phyloP scores from a whole-genome alignment of 2,888 invertebrate species.

The Iselma pallidipennis region DNA sequence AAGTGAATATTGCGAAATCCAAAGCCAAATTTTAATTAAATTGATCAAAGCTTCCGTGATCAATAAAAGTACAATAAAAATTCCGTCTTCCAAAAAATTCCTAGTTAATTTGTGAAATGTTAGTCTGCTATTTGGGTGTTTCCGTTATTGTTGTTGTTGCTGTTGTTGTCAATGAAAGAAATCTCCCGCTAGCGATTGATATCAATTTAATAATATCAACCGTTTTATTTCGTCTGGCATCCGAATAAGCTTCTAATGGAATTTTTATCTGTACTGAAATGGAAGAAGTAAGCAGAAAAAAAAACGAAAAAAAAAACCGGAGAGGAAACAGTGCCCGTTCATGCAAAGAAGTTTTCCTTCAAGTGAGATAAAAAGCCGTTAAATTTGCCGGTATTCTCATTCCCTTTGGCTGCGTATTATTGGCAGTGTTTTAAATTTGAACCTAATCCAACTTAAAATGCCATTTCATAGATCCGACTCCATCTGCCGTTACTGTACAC shows the following conservation, averaged over 20 bases:
- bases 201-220: background rate
- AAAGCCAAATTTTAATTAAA: background rate
- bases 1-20: background rate
- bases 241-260: constrained; percentile 20
- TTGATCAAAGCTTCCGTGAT: no score
- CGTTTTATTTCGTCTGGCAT: constrained; percentile 17
- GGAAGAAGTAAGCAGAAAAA: constrained; percentile 27
- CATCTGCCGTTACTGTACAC: constrained; percentile 39
- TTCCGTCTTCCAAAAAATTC: background rate
- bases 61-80: no score
- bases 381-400: constrained; percentile 45
- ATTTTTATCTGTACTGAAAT: constrained; percentile 30
- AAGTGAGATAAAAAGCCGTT: constrained; percentile 39
- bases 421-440: constrained; percentile 58
- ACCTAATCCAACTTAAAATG: constrained; percentile 60
- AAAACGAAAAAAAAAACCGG: background rate
- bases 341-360: constrained; percentile 36
- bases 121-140: no score
- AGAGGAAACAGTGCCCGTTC: constrained; percentile 14
- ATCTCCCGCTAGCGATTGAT: background rate
- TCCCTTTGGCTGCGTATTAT: constrained; percentile 55
- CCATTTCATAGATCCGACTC: constrained; percentile 58
- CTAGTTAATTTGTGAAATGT: background rate
- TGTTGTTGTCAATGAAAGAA: background rate
- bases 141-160: background rate